A percentile compares a stretch with the other conserved stretches of the same genome.
These are phyloP conservation scores for Molothrus ater DNA, from an alignment of 2,797 vertebrate species.

Conservation along the genomic window DNA sequence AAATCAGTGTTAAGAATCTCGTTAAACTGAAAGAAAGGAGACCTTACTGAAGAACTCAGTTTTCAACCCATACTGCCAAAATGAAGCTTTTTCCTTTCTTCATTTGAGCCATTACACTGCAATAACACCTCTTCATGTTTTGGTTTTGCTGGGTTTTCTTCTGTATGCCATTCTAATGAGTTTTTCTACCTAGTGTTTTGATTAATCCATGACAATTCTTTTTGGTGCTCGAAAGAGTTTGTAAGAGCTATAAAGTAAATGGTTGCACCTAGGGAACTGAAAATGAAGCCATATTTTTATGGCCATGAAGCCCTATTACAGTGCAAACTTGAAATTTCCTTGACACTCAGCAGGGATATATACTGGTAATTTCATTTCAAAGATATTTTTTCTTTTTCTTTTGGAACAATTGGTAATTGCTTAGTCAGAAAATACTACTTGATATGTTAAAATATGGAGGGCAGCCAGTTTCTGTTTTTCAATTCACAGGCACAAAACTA, in stretches of 20 bases:
- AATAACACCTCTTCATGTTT: neutral
- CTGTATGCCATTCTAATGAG: neutral
- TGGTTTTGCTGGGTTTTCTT: neutral
- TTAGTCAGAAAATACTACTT: neutral
- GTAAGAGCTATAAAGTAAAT: neutral
- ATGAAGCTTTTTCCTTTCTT: neutral
- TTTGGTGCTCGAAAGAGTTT: neutral
- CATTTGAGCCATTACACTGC: neutral
- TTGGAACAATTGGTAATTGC: neutral
- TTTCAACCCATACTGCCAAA: neutral
- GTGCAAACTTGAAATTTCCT: neutral
- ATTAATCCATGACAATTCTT: neutral
- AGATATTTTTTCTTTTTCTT: neutral
- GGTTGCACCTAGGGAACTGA: neutral
- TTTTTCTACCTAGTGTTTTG: neutral
- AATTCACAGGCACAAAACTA: neutral
- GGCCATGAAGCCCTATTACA: neutral
- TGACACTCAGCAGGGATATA: neutral
- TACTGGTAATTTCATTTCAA: neutral
- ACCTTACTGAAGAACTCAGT: fast-evolving
- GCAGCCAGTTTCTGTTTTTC: neutral
- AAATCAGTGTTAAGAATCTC: neutral
- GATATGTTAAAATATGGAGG: neutral
- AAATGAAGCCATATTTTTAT: neutral
- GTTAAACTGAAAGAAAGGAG: neutral